Evolutionary conservation across 1,140 invertebrate genomes (phyloP).

Genomic region (Metaphire vulgaris): DNA sequence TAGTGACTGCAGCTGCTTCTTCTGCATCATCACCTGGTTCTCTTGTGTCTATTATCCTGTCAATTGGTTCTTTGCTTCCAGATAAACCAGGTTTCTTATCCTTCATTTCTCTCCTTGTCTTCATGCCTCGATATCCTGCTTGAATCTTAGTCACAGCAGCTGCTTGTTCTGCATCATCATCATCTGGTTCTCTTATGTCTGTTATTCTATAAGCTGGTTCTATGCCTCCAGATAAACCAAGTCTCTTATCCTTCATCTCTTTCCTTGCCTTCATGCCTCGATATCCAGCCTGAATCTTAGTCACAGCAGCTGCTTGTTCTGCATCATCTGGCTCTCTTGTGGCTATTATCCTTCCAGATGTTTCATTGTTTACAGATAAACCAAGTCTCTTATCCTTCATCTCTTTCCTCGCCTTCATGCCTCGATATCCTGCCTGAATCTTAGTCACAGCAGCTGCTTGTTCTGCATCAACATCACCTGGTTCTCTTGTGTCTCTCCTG

Average conservation of each 20-base stretch:
- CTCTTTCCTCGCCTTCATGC: conserved; percentile 36
- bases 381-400: conserved; percentile 49
- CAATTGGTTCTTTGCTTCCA: no score
- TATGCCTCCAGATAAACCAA: no score
- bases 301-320: conserved; percentile 39
- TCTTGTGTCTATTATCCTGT: not conserved
- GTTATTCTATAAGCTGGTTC: not conserved
- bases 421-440: conserved; percentile 43
- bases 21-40: not conserved
- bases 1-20: conserved; percentile 4
- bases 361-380: no score
- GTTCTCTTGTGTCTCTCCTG: not conserved
- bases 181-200: no score
- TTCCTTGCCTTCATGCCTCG: conserved; percentile 37
- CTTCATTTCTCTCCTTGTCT: conserved; percentile 51
- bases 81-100: no score
- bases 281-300: conserved; percentile 41
- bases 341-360: not conserved
- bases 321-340: conserved; percentile 32
- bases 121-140: conserved; percentile 38
- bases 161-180: no score
- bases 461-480: conserved; percentile 33
- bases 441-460: conserved; percentile 39
- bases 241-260: conserved; percentile 47
- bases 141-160: conserved; percentile 38